Base-by-base conservation (phyloP, 2,888 invertebrate genomes). In the Zygaena filipendulae region DNA sequence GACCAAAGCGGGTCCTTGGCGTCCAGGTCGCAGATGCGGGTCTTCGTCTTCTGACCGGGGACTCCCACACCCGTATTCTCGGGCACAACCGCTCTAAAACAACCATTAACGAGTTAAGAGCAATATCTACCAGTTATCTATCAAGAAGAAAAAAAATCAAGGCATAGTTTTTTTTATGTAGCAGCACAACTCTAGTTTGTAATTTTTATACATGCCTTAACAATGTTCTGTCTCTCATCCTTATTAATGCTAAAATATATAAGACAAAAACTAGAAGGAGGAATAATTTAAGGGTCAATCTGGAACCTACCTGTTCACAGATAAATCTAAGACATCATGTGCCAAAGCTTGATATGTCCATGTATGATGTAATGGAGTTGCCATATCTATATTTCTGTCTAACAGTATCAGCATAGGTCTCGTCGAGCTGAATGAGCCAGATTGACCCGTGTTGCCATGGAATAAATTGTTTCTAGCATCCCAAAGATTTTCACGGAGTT, bases 281-380 rank as follows among this genome's bases (percentile, higher is more conserved):
- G n/a, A n/a, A n/a, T n/a, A n/a, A n/a, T n/a, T n/a, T n/a, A n/a
- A n/a, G n/a, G n/a, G n/a, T n/a, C n/a, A n/a, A n/a, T n/a, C n/a
- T n/a, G n/a, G n/a, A n/a, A n/a, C n/a, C n/a, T 39, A 81, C 81
- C 94, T 84, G 70, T 99, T 99, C 31, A 97, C 75, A 5, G 94
- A 88, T 43, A 97, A 82, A 53, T 97, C 94, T 31, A 99, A 68
- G 3, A 98, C 91, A 82, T 99, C 99, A 67, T 99, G 98, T 12
- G 95, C 90, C 29, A 99, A 72, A 1, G 99, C 98, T 70, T 99
- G 99, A 67, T 99, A 99, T 0, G 98, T 99, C 99, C 99, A 99
- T 1, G 99, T 97, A 67, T 99, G 99, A 81, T 98, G 98, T 35
- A 99, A 75, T 12, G 97, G 97, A 21, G 98, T 99, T 2, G 97